Evolutionary conservation across 2,797 vertebrate genomes (phyloP).

Genomic region (Furcifer pardalis): DNA sequence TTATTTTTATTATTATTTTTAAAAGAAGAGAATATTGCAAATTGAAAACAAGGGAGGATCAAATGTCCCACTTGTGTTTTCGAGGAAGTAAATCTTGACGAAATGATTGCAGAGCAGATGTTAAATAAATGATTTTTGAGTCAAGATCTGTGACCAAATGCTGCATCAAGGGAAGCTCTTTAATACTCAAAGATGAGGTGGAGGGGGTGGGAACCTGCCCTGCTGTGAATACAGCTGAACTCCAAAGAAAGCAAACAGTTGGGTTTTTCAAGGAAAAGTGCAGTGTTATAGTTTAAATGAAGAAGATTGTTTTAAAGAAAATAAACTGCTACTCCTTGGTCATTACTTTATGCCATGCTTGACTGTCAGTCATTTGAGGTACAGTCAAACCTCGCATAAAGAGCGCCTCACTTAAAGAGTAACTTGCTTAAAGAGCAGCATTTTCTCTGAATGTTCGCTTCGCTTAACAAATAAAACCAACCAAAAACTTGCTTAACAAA

Average conservation of each 20-base stretch:
- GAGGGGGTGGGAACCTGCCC: not conserved
- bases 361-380: constrained; percentile 5
- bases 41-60: constrained; percentile 74
- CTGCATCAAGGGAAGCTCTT: constrained; percentile 49
- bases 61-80: constrained; percentile 70
- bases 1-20: no score
- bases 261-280: constrained; percentile 34
- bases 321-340: not conserved
- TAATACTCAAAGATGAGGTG: constrained; percentile 45
- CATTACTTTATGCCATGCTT: constrained; percentile 25
- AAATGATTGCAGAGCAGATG: constrained; percentile 71
- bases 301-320: constrained; percentile 33
- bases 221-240: constrained; percentile 40
- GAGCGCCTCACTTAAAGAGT: no score
- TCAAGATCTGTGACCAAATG: constrained; percentile 59
- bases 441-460: no score
- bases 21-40: constrained; percentile 70
- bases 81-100: constrained; percentile 75
- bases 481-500: no score
- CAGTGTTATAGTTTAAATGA: constrained; percentile 34
- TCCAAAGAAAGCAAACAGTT: constrained; percentile 38
- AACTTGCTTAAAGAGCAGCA: no score
- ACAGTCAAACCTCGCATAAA: no score
- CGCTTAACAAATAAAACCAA: no score
- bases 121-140: constrained; percentile 71